These are phyloP conservation scores for Tychaedon coryphoeus DNA, from an alignment of 2,113 vertebrate genomes.

Conservation along the genomic window DNA sequence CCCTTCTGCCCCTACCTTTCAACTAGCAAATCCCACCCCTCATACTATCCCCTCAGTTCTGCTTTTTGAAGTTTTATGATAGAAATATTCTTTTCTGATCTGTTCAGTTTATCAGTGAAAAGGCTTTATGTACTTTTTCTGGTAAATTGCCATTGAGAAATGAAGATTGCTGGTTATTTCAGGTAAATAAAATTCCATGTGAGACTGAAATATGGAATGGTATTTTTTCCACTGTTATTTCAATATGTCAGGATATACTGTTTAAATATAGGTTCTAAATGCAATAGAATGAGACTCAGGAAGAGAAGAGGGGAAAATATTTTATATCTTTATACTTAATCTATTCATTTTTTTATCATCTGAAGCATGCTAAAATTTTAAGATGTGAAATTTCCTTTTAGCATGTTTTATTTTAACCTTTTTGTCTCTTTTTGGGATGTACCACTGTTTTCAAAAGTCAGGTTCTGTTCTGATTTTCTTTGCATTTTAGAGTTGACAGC, in stretches of 20 bases:
- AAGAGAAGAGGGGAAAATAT: not conserved
- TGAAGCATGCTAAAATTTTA: not conserved
- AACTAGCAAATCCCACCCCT: slow-evolving; percentile 58
- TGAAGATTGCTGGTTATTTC: slow-evolving; percentile 33
- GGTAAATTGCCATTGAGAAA: slow-evolving; percentile 48
- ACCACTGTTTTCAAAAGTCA: not conserved
- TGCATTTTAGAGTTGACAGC: not conserved
- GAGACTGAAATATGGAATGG: not conserved
- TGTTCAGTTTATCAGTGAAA: slow-evolving; percentile 68
- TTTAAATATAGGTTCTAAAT: not conserved
- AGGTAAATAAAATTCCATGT: slow-evolving; percentile 57
- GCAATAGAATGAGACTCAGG: not conserved
- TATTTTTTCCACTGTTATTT: not conserved
- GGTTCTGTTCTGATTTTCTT: not conserved
- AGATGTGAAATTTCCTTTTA: not conserved
- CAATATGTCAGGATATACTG: not conserved
- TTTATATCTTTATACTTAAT: not conserved
- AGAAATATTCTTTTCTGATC: slow-evolving; percentile 70
- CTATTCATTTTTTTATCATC: not conserved
- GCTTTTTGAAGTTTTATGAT: slow-evolving; percentile 66
- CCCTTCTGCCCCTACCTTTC: slow-evolving; percentile 24
- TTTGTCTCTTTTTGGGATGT: not conserved
- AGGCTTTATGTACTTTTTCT: slow-evolving; percentile 58
- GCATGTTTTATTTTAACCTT: not conserved
- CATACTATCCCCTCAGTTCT: slow-evolving; percentile 67